Percentiles rank a stretch among this genome's conserved stretches.
Evolutionary conservation across 2,797 vertebrate species (phyloP).

Genomic region (Percopsis omiscomaycus): DNA sequence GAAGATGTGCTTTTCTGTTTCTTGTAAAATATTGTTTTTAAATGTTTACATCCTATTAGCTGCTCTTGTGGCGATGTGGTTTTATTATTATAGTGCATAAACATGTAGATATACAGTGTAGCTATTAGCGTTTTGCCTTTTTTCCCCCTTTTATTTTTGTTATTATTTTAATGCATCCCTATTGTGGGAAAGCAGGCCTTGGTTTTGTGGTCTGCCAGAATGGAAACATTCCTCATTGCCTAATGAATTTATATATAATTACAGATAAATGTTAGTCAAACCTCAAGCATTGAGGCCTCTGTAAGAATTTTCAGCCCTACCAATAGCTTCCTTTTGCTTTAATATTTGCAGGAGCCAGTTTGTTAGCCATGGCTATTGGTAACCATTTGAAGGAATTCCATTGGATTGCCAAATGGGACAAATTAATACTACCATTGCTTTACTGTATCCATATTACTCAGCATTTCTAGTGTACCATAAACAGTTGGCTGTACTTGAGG

Average conservation of each 20-base stretch:
- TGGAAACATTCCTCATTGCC: conserved; percentile 58
- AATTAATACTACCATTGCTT: conserved; percentile 28
- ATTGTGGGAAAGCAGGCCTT: conserved; percentile 31
- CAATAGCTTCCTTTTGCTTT: conserved; percentile 7
- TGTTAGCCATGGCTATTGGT: not conserved
- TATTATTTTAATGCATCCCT: conserved; percentile 15
- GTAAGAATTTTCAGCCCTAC: conserved; percentile 36
- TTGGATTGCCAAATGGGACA: conserved; percentile 31
- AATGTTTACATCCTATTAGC: conserved; percentile 14
- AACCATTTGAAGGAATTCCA: conserved; percentile 20
- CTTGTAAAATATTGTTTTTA: conserved; percentile 20
- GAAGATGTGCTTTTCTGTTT: conserved; percentile 22
- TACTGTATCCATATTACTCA: not conserved
- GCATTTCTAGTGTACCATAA: conserved; percentile 25
- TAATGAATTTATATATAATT: conserved; percentile 3
- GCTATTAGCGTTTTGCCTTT: not conserved
- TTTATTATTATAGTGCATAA: conserved; percentile 1
- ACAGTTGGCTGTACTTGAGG: conserved; percentile 8
- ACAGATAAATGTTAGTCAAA: conserved; percentile 12
- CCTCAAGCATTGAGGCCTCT: conserved; percentile 2
- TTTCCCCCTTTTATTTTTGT: not conserved
- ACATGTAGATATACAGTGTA: conserved; percentile 35
- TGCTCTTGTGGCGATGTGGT: not conserved
- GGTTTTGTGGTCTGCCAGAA: conserved; percentile 35
- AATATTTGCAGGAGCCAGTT: conserved; percentile 23